phyloP scores from a whole-genome alignment of 2,113 vertebrate species.

The Spea bombifrons region DNA sequence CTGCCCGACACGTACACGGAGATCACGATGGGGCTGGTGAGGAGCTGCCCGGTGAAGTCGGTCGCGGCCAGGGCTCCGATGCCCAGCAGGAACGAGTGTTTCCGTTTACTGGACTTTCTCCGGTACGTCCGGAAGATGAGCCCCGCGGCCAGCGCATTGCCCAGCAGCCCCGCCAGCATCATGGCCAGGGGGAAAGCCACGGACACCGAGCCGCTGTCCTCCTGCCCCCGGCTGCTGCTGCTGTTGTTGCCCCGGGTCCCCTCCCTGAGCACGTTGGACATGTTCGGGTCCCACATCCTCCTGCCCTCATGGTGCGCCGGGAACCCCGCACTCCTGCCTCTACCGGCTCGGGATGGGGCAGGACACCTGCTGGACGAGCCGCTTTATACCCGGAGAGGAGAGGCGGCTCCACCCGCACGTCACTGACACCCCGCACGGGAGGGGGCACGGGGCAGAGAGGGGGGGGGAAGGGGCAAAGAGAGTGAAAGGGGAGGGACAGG shows the following conservation, averaged over 20 bases:
- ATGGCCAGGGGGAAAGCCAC: constrained; percentile 85
- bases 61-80: constrained; percentile 88
- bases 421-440: neutral
- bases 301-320: constrained; percentile 7
- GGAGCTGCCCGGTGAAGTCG: constrained; percentile 86
- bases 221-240: constrained; percentile 41
- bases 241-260: constrained; percentile 54
- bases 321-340: constrained; percentile 39
- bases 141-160: constrained; percentile 85
- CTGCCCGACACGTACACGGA: constrained; percentile 77
- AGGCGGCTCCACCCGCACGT: neutral
- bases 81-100: constrained; percentile 88
- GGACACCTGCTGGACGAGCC: neutral
- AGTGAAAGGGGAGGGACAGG: too few relatives aligned
- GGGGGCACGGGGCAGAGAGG: too few relatives aligned
- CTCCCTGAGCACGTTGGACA: constrained; percentile 45
- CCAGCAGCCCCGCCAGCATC: constrained; percentile 89
- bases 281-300: constrained; percentile 60
- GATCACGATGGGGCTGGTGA: constrained; percentile 92
- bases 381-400: constrained; percentile 48
- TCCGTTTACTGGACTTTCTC: constrained; percentile 78
- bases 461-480: too few relatives aligned
- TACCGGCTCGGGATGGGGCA: neutral
- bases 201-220: constrained; percentile 72
- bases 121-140: constrained; percentile 82